A percentile compares a stretch with the other conserved stretches of the same genome.
phyloP scores from a whole-genome alignment of 2,888 invertebrate species.

The Hoplodrina ambigua region DNA sequence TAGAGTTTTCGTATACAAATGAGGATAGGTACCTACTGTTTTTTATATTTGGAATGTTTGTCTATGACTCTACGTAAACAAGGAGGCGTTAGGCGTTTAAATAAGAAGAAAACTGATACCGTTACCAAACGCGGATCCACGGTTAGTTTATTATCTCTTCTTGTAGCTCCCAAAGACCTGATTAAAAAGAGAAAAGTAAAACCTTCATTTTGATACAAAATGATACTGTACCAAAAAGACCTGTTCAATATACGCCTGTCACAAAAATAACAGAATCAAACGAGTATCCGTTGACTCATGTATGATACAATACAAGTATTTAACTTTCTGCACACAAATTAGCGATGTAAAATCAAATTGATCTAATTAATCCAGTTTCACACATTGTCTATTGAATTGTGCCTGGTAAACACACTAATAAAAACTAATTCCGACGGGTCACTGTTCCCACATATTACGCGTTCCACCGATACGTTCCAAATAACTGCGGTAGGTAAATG shows the following conservation, averaged over 20 bases:
- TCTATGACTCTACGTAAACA: not conserved
- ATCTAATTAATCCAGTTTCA: conserved; percentile 16
- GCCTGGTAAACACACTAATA: conserved; percentile 33
- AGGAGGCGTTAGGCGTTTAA: too few species aligned
- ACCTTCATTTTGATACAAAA: not conserved
- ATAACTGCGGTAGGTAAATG: conserved; percentile 39
- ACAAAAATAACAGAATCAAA: not conserved
- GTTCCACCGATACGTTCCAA: conserved; percentile 20
- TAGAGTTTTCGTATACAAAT: conserved; percentile 18
- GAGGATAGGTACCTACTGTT: not conserved
- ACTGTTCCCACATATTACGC: conserved; percentile 39
- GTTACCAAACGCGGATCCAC: too few species aligned
- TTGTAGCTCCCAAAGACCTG: not conserved
- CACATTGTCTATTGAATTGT: conserved; percentile 13
- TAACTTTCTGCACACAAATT: not conserved
- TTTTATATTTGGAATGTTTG: not conserved
- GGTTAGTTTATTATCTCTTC: too few species aligned
- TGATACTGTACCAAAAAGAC: not conserved
- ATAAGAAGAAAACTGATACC: not conserved
- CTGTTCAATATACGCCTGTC: not conserved
- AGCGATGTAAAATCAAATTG: not conserved
- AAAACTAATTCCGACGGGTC: conserved; percentile 46
- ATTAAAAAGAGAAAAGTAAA: not conserved
- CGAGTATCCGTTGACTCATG: not conserved
- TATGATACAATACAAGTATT: not conserved